Percentiles rank a stretch among this genome's conserved stretches.
phyloP scores from a whole-genome alignment of 2,113 vertebrate species.

The Prionailurus bengalensis region DNA sequence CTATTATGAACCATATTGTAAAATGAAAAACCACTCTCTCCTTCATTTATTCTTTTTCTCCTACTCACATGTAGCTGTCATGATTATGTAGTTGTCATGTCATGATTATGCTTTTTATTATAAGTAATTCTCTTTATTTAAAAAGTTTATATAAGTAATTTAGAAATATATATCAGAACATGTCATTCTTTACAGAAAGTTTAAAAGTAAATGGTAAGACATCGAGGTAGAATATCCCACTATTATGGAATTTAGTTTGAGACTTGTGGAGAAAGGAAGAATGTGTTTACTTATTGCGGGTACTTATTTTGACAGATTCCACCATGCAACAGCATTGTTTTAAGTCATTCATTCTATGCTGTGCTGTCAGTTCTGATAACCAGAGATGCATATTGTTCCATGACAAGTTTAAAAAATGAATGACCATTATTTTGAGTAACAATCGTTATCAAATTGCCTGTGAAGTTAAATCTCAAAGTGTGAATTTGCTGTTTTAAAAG shows the following conservation, averaged over 20 bases:
- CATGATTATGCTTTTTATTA: conserved; percentile 8
- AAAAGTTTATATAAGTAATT: neutral
- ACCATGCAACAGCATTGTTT: conserved; percentile 31
- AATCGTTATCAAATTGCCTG: conserved; percentile 46
- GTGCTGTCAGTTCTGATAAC: conserved; percentile 39
- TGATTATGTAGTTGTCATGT: neutral
- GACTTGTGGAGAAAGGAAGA: neutral
- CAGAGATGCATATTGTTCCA: conserved; percentile 38
- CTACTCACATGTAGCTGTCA: neutral
- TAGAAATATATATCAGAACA: conserved; percentile 25
- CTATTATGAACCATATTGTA: neutral
- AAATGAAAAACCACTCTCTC: neutral
- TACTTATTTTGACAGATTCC: conserved; percentile 45
- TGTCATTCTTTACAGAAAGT: neutral
- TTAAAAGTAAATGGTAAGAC: neutral
- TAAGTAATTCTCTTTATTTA: conserved; percentile 20
- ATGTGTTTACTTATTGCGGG: conserved; percentile 19
- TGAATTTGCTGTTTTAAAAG: conserved; percentile 32
- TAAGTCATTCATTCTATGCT: neutral
- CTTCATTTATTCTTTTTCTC: neutral
- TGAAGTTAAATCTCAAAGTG: conserved; percentile 61
- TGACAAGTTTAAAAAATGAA: conserved; percentile 51
- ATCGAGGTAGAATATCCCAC: neutral
- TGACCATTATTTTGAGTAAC: conserved; percentile 53
- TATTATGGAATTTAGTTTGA: neutral